Evolutionary conservation across 2,797 vertebrate genomes (phyloP).

Genomic region (Antennarius maculatus): DNA sequence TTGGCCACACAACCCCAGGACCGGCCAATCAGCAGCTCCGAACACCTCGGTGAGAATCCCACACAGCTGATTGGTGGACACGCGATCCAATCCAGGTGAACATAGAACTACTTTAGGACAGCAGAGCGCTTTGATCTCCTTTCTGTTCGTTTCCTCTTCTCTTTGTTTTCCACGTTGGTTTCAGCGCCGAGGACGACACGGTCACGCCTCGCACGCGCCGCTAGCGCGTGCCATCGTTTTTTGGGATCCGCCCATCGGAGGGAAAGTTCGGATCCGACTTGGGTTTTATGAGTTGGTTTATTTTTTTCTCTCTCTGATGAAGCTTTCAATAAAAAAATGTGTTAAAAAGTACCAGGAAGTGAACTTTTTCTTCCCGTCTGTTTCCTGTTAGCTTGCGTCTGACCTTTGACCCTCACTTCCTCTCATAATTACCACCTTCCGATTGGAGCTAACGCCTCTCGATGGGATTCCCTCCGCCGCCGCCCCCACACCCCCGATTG

Average conservation of each 20-base stretch:
- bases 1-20: slow-evolving; percentile 68
- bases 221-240: slow-evolving; percentile 73
- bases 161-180: slow-evolving; percentile 59
- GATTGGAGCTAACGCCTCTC: slow-evolving; percentile 72
- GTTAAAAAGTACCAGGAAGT: slow-evolving; percentile 63
- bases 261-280: slow-evolving; percentile 94
- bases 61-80: slow-evolving; percentile 24
- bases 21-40: slow-evolving; percentile 45
- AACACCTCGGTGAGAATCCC: background rate
- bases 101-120: slow-evolving; percentile 75
- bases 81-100: slow-evolving; percentile 47
- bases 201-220: slow-evolving; percentile 74
- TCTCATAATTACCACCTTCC: slow-evolving; percentile 72
- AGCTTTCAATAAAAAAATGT: slow-evolving; percentile 96
- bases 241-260: slow-evolving; percentile 93
- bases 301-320: slow-evolving; percentile 90
- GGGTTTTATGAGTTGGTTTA: slow-evolving; percentile 85
- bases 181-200: slow-evolving; percentile 70
- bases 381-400: slow-evolving; percentile 50
- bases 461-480: slow-evolving; percentile 58
- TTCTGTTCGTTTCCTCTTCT: slow-evolving; percentile 35
- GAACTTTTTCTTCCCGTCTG: slow-evolving; percentile 42
- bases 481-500: slow-evolving; percentile 62
- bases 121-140: slow-evolving; percentile 72
- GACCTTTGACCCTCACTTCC: slow-evolving; percentile 70